phyloP scores from a whole-genome alignment of 2,797 vertebrate genomes.

The Sphaeramia orbicularis region DNA sequence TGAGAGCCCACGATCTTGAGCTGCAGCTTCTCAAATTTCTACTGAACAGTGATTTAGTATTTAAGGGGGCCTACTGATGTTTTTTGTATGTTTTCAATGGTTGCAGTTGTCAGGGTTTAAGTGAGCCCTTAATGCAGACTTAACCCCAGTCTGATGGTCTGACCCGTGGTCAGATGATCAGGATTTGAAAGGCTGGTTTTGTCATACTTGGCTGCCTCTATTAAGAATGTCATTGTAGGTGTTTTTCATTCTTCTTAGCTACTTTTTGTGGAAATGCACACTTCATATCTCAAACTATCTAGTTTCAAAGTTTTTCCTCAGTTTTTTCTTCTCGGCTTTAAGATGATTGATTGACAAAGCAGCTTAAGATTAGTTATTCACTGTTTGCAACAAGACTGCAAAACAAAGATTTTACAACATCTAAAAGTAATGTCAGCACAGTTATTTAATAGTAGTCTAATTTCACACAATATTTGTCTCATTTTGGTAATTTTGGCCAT shows the following conservation, averaged over 20 bases:
- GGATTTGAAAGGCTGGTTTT: slow-evolving; percentile 50
- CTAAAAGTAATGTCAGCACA: not conserved
- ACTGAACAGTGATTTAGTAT: slow-evolving; percentile 63
- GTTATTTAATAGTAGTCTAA: not conserved
- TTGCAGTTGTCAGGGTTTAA: slow-evolving; percentile 38
- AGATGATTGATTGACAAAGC: slow-evolving; percentile 8
- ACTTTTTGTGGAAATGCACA: slow-evolving; percentile 10
- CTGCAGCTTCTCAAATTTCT: slow-evolving; percentile 71
- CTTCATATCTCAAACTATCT: not conserved
- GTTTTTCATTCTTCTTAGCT: slow-evolving; percentile 8
- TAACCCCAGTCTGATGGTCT: slow-evolving; percentile 32
- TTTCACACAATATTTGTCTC: slow-evolving; percentile 11
- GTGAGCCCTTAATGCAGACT: slow-evolving; percentile 40
- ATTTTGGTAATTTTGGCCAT: slow-evolving; percentile 21
- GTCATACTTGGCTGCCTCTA: slow-evolving; percentile 30
- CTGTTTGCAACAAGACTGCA: not conserved
- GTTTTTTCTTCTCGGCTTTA: not conserved
- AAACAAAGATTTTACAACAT: too few relatives aligned
- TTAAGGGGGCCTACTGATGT: slow-evolving; percentile 29
- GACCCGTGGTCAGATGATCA: slow-evolving; percentile 52
- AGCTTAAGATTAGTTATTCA: slow-evolving; percentile 9
- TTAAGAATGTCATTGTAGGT: slow-evolving; percentile 42
- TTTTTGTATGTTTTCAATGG: slow-evolving; percentile 40
- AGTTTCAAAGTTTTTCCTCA: not conserved
- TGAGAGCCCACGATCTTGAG: slow-evolving; percentile 77